A percentile compares a stretch with the other conserved stretches of the same genome.
Evolutionary conservation across 2,888 invertebrate genomes (phyloP).

Genomic region (Portevinia maculata): DNA sequence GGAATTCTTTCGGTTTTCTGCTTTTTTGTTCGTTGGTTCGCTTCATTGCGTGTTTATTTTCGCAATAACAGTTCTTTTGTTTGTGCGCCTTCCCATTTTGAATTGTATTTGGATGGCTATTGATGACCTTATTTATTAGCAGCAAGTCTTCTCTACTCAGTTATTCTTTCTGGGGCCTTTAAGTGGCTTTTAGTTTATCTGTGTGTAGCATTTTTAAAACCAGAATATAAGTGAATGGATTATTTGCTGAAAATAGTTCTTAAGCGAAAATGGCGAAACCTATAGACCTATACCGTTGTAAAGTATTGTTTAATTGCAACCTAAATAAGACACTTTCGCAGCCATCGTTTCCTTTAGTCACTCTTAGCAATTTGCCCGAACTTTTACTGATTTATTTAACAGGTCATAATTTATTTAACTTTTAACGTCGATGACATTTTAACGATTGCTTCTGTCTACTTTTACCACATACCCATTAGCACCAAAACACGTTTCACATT

Average conservation of each 20-base stretch:
- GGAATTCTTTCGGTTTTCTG: slow-evolving; percentile 23
- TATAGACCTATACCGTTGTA: slow-evolving; percentile 28
- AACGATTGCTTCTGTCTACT: neutral
- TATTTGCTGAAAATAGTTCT: slow-evolving; percentile 24
- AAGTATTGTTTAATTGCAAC: slow-evolving; percentile 27
- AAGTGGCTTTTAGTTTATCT: neutral
- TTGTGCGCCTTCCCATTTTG: slow-evolving; percentile 22
- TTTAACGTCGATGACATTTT: neutral
- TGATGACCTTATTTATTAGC: slow-evolving; percentile 56
- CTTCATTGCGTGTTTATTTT: slow-evolving; percentile 50
- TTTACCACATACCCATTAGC: slow-evolving; percentile 1
- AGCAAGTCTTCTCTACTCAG: slow-evolving; percentile 23
- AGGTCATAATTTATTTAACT: neutral
- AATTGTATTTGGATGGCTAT: slow-evolving; percentile 37
- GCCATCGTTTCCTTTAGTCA: slow-evolving; percentile 1
- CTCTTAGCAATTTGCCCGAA: slow-evolving; percentile 1
- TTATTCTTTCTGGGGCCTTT: slow-evolving; percentile 8
- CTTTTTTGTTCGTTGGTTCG: slow-evolving; percentile 45
- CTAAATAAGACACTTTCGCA: slow-evolving; percentile 33
- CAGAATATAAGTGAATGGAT: slow-evolving; percentile 16
- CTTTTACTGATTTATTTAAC: slow-evolving; percentile 6
- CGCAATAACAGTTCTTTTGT: slow-evolving; percentile 54
- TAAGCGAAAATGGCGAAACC: slow-evolving; percentile 36
- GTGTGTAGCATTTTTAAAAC: slow-evolving; percentile 16
- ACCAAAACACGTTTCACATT: slow-evolving; percentile 6